Evolutionary conservation across 2,113 vertebrate genomes (phyloP).

Genomic region (Atlantisia rogersi): DNA sequence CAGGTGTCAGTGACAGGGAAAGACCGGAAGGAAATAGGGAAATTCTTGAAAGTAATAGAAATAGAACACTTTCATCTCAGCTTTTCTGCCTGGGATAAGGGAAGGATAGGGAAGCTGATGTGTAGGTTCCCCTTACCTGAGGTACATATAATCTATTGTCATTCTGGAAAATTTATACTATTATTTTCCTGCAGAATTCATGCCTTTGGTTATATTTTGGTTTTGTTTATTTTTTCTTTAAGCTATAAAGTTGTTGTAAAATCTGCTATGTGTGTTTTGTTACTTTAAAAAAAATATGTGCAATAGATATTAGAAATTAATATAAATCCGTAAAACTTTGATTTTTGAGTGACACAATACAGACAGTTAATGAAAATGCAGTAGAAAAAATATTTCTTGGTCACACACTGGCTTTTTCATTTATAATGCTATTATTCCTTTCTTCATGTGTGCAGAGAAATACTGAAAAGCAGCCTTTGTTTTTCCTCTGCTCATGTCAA

Average conservation of each 20-base stretch:
- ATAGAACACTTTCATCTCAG: neutral
- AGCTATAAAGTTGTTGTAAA: neutral
- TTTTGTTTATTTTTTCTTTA: neutral
- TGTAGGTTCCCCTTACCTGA: neutral
- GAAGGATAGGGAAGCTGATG: neutral
- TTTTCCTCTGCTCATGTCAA: neutral
- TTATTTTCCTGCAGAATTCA: neutral
- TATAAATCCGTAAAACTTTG: neutral
- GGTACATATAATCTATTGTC: neutral
- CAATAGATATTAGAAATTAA: neutral
- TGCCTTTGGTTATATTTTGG: neutral
- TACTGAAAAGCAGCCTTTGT: neutral
- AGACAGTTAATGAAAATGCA: neutral
- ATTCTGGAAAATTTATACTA: neutral
- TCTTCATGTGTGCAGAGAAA: neutral
- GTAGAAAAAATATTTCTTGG: neutral
- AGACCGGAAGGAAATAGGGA: neutral
- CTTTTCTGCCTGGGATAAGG: neutral
- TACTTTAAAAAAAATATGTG: neutral
- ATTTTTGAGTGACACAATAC: neutral
- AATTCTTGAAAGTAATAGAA: neutral
- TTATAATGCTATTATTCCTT: neutral
- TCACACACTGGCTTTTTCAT: neutral
- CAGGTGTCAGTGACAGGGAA: neutral
- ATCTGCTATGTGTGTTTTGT: neutral